phyloP scores from a whole-genome alignment of 1,140 invertebrate genomes.

The Lamellibrachia luymesi region DNA sequence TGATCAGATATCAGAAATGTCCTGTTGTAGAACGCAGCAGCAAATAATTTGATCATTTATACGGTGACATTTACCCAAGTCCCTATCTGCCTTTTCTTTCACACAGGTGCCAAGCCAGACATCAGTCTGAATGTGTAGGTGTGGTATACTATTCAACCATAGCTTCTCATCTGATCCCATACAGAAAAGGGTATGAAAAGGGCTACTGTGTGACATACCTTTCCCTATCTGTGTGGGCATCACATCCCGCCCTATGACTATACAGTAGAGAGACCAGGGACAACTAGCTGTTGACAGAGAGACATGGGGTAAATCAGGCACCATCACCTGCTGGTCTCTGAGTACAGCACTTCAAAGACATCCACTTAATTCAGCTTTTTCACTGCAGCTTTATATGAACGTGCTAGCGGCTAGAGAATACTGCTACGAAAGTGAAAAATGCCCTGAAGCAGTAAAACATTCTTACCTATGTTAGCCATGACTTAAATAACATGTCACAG shows the following conservation, averaged over 20 bases:
- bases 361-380: not conserved
- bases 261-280: not conserved
- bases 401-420: not conserved
- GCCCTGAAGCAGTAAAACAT: not conserved
- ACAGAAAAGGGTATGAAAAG: not conserved
- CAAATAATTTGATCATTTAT: not conserved
- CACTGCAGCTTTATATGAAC: not conserved
- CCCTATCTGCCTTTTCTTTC: not conserved
- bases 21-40: not conserved
- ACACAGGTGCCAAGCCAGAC: not conserved
- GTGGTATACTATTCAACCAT: not conserved
- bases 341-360: not conserved
- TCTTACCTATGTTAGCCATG: not conserved
- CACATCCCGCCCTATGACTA: not conserved
- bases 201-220: not conserved
- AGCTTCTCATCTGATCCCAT: not conserved
- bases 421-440: not conserved
- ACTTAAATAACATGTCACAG: not conserved
- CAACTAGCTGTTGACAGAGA: not conserved
- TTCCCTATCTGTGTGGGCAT: not conserved
- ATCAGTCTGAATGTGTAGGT: not conserved
- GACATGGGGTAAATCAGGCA: not conserved
- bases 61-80: not conserved
- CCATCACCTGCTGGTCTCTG: not conserved
- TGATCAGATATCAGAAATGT: not conserved